Evolutionary conservation across 1,140 invertebrate genomes (phyloP).

Genomic region (Meloidogyne chitwoodi): DNA sequence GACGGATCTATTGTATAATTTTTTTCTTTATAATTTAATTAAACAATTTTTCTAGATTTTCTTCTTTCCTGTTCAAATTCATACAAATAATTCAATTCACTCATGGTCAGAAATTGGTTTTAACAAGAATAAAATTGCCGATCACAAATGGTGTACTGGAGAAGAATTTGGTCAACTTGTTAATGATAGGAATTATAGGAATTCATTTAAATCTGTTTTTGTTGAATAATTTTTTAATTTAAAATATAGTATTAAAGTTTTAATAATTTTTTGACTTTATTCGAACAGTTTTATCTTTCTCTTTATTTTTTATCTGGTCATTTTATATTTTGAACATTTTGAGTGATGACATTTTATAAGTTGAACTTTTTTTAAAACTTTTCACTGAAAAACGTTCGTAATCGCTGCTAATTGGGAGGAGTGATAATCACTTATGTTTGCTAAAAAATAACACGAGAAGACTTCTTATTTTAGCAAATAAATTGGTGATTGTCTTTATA

Average conservation of each 20-base stretch:
- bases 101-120: not conserved
- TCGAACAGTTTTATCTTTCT: not conserved
- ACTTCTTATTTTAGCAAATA: too few relatives aligned
- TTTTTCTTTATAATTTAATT: not conserved
- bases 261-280: not conserved
- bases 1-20: slow-evolving; percentile 30
- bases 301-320: too few relatives aligned
- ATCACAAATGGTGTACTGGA: slow-evolving; percentile 42
- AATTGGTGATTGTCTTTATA: too few relatives aligned
- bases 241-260: too few relatives aligned
- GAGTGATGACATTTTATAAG: too few relatives aligned
- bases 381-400: too few relatives aligned
- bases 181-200: not conserved
- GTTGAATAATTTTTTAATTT: slow-evolving; percentile 21
- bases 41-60: slow-evolving; percentile 39
- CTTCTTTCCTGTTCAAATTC: slow-evolving; percentile 39
- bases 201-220: not conserved
- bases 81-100: not conserved
- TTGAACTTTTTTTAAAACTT: too few relatives aligned
- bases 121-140: slow-evolving; percentile 23
- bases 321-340: too few relatives aligned
- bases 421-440: too few relatives aligned
- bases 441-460: too few relatives aligned
- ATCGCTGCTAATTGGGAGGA: too few relatives aligned
- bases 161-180: slow-evolving; percentile 28